A percentile compares a stretch with the other conserved stretches of the same genome.
Conservation (phyloP, 2,113 vertebrate genomes). For the Tringa solitaria region DNA sequence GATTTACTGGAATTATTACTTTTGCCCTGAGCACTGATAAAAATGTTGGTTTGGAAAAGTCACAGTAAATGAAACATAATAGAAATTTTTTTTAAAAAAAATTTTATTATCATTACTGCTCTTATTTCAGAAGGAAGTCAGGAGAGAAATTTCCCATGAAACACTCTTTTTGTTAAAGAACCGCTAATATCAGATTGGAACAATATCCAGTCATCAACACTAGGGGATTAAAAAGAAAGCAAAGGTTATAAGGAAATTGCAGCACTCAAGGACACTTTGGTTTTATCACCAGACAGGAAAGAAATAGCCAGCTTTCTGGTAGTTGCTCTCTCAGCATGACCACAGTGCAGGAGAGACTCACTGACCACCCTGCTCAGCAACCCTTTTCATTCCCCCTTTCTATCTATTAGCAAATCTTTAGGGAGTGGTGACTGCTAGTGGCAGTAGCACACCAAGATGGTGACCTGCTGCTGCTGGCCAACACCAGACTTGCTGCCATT, state of each 20-base stretch:
- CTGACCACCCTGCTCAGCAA: not conserved
- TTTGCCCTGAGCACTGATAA: not conserved
- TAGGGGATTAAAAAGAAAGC: not conserved
- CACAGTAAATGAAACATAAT: not conserved
- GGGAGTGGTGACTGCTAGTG: not conserved
- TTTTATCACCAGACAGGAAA: not conserved
- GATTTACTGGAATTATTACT: not conserved
- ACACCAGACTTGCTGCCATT: not conserved
- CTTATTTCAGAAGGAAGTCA: not conserved
- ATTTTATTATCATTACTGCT: not conserved
- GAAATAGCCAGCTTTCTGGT: not conserved
- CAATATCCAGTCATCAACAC: not conserved
- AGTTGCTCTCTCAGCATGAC: not conserved
- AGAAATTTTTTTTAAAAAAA: not conserved
- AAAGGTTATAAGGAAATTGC: not conserved
- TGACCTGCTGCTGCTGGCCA: not conserved
- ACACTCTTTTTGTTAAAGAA: not conserved
- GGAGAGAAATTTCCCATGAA: not conserved
- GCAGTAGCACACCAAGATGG: not conserved
- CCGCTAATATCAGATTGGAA: not conserved
- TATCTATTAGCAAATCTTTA: not conserved
- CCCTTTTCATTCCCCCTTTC: not conserved
- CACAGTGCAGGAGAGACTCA: not conserved
- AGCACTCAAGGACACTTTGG: not conserved
- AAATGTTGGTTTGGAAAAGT: not conserved